Percentiles rank a stretch among this genome's conserved stretches.
phyloP scores from a whole-genome alignment of 2,888 invertebrate genomes.

The Rhagium mordax region DNA sequence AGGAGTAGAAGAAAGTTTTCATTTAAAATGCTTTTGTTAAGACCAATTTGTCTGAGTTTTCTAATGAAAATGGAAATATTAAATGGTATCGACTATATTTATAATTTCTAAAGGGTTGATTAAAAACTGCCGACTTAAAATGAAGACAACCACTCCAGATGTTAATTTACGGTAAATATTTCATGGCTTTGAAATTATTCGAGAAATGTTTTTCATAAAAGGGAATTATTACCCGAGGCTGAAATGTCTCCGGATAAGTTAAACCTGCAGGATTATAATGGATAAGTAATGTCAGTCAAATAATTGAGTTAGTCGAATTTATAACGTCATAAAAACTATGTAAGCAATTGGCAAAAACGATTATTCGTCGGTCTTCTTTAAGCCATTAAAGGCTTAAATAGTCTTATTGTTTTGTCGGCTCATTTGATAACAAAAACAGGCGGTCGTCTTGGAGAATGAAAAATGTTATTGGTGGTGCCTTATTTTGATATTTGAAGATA shows the following conservation, averaged over 20 bases:
- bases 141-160: background rate
- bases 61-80: background rate
- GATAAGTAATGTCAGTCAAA: background rate
- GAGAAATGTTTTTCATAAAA: background rate
- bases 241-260: background rate
- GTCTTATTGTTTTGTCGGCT: background rate
- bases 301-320: background rate
- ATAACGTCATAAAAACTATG: background rate
- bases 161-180: background rate
- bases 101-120: background rate
- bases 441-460: background rate
- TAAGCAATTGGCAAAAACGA: background rate
- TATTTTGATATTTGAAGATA: background rate
- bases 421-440: background rate
- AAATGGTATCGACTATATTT: background rate
- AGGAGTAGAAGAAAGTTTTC: no score
- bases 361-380: background rate
- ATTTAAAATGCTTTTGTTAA: no score
- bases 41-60: no score
- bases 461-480: background rate
- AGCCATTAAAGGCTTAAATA: background rate
- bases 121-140: background rate
- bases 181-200: background rate
- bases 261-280: background rate
- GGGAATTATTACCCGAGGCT: background rate